Evolutionary conservation across 2,888 invertebrate genomes (phyloP).

Genomic region (Leucoptera coffeella): DNA sequence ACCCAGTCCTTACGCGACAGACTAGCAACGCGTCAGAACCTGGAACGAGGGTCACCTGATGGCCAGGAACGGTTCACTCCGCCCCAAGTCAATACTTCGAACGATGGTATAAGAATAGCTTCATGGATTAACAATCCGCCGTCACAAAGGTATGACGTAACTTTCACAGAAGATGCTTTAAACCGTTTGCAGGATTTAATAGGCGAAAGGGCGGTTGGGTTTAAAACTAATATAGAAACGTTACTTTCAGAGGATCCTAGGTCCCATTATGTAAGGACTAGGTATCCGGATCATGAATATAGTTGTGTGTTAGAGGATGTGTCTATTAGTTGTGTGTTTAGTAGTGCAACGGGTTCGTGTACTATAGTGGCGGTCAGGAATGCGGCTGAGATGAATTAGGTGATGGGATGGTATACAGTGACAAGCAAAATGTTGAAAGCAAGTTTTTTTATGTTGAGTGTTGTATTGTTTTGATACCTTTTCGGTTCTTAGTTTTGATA

Average conservation of each 20-base stretch:
- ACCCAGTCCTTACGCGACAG: conserved; percentile 14
- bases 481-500: too few species aligned
- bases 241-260: conserved; percentile 66
- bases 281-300: conserved; percentile 80
- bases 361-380: conserved; percentile 49
- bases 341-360: conserved; percentile 59
- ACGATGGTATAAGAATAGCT: conserved; percentile 29
- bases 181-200: conserved; percentile 24
- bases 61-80: conserved; percentile 40
- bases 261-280: conserved; percentile 76
- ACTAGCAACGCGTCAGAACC: conserved; percentile 15
- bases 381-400: conserved; percentile 40
- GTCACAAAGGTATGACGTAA: conserved; percentile 26
- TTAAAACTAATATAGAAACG: conserved; percentile 27
- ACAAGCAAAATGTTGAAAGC: too few species aligned
- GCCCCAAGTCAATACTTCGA: conserved; percentile 13
- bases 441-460: too few species aligned
- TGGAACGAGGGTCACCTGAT: conserved; percentile 36
- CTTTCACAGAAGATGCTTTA: conserved; percentile 27
- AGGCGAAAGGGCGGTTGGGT: conserved; percentile 23
- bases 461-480: too few species aligned
- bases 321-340: conserved; percentile 84
- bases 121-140: conserved; percentile 36
- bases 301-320: conserved; percentile 79
- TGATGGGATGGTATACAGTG: too few species aligned